Base-by-base conservation (phyloP, 1,140 invertebrate species). In the Melitaea cinxia region DNA sequence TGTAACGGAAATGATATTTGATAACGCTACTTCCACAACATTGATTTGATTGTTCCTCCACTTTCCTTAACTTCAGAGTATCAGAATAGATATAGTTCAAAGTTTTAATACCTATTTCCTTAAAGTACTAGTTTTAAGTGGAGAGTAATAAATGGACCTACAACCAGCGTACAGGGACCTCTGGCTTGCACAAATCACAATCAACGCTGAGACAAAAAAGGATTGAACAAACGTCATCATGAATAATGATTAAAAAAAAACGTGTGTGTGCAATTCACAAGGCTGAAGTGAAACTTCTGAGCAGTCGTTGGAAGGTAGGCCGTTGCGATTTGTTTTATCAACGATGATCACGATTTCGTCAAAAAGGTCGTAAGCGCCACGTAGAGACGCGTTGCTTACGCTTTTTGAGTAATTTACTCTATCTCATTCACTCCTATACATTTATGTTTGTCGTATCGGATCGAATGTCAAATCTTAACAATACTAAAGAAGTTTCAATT, bases 101-200 rank as follows among this genome's bases (percentile, higher is more conserved):
- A 42, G 10, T 59, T 57, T 50, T 57, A 56, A 63, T 72, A 85
- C 83, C 76, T 82, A 65, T 83, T 82, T 45, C 66, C 78, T 9
- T 83, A 65, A 30, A 15, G 67, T 70, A 10, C 70, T 75, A 6
- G 68, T 68, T 49, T 73, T 62, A 2, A 83, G 12, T 19, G 49
- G 21, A 6, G 83, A 81, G 30, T 66, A 84, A 5, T 82, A 82
- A 17, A 86, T 75, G 2, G 80, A 79, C 15, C 47, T 26, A 6
- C 59, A 47, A 15, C 82, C 81, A 53, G 82, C 82, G 49, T 79
- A 86, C 0, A 80, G 75, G 50, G 80, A 76, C 17, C 83, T 76
- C 60, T 86, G 83, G 5, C 77, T 70, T 1, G 54, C n/a, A 24
- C 66, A 64, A 10, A 55, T 42, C 12, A 59, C 65, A 9, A 78